Evolutionary conservation across 2,113 vertebrate genomes (phyloP), one percentile per base, ranked within the genome.

Genomic region (Reinhardtius hippoglossoides): DNA sequence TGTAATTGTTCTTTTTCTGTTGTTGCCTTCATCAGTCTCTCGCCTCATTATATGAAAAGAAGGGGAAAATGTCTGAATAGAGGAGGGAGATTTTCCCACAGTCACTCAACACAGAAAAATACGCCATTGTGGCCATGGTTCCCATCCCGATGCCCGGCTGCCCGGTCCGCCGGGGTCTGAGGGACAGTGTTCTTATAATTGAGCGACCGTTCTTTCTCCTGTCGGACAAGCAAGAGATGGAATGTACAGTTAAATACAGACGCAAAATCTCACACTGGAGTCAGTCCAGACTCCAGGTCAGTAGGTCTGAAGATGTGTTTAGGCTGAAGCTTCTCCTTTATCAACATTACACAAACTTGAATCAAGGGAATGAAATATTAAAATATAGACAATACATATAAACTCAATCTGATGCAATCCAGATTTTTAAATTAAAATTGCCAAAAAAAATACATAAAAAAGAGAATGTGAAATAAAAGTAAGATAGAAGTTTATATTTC

Each of bases 11-110:
- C 95, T 98, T 98, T 97, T 96, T 88, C 93, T 88, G 93, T 95
- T 94, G 92, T 95, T 97, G 95, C 96, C 96, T 96, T 97, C 96
- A 97, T 98, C 96, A 96, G 96, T 95, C 97, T 96, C 95, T 96
- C 94, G 95, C 95, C 96, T 97, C 96, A 96, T 97, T 96, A 97
- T 97, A 91, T 93, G 91, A 93, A 94, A 92, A 96, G 96, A 96
- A 96, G 95, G 94, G 94, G 95, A 97, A 98, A 98, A 98, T 97
- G 96, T 95, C 95, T 99, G 98, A 99, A 99, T 99, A 97, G 97
- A 95, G 92, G 95, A 96, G 96, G 95, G 95, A 97, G 96, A 97
- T 96, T 99, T 99, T 99, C 98, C 98, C 98, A 99, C 98, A 99
- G 97, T 98, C 97, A 97, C 96, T 97, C 95, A 96, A 95, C 95